A percentile compares a stretch with the other conserved stretches of the same genome.
phyloP scores from a whole-genome alignment of 2,113 vertebrate species.

The Mandrillus leucophaeus region DNA sequence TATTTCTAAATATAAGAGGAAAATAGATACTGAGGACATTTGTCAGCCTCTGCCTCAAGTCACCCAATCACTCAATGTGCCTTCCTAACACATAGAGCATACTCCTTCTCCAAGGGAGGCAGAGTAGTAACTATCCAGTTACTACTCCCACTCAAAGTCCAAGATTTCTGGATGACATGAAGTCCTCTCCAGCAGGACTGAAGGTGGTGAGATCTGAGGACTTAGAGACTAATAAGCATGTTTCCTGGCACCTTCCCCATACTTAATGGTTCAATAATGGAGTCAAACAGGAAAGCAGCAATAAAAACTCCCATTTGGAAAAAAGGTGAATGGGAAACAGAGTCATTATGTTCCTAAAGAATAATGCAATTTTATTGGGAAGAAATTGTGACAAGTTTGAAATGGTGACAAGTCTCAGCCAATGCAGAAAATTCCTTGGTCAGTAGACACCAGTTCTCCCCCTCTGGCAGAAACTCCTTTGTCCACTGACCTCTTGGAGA shows the following conservation, averaged over 20 bases:
- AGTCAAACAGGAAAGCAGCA: background rate
- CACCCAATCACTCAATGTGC: background rate
- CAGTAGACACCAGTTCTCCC: background rate
- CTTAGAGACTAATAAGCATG: background rate
- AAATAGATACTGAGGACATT: background rate
- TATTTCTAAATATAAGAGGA: background rate
- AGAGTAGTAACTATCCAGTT: background rate
- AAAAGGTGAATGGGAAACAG: background rate
- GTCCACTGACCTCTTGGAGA: slow-evolving; percentile 55
- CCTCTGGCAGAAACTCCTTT: slow-evolving; percentile 32
- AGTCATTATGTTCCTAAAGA: background rate
- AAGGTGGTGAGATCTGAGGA: background rate
- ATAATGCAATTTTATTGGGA: slow-evolving; percentile 16
- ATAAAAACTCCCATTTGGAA: background rate
- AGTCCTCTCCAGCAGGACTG: background rate
- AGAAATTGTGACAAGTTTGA: background rate
- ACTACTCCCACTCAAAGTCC: background rate
- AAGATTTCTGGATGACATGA: background rate
- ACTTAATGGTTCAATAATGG: background rate
- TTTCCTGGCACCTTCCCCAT: background rate
- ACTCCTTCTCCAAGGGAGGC: background rate
- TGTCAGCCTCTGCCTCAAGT: background rate
- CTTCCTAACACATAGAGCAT: background rate
- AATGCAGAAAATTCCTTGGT: background rate
- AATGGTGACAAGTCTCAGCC: background rate